Base-by-base conservation (phyloP, 2,113 vertebrate species). In the Cygnus atratus region DNA sequence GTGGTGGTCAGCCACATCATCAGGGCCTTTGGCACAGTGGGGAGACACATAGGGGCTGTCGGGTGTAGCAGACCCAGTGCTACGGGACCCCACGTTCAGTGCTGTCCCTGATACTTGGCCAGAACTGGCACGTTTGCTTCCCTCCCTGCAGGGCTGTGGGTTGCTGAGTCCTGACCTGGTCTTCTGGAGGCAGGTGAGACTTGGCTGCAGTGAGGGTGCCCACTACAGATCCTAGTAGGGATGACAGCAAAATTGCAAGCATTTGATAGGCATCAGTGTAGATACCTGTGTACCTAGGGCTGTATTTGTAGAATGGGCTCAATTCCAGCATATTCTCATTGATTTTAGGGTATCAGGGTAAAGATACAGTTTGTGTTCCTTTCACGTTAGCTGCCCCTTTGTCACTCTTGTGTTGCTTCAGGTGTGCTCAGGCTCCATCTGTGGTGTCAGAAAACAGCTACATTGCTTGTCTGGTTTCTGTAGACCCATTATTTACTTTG, bases 401-500 rank as follows among this genome's bases (percentile, higher is more conserved):
- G 1, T 61, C 73, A 46, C 39, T 80, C 28, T 28, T 70, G 37
- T 37, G 46, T 35, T 84, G 20, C 41, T 77, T 81, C 11, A 52
- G 26, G 19, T 79, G 58, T 65, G 55, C 65, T 91, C 20, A 55
- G 16, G 29, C 55, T 66, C 91, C 37, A 33, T 48, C 37, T 78
- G 5, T 65, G 52, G 12, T 71, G 46, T 61, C 61, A 90, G 57
- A 81, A 44, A 20, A 72, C 68, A 63, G 72, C 50, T 66, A 18
- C 14, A 4, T 31, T 54, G 31, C 66, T 88, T 41, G 31, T 5
- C 48, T 73, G 58, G 89, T 87, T 93, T 59, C 91, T 90, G 37
- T 67, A 83, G 59, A n/a, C 37, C 52, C 52, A 31, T 50, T 94
- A 44, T 93, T 95, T 92, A n/a, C 59, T 83, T 70, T 79, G 67